These are phyloP conservation scores for Dolichallabes microphthalmus DNA, from an alignment of 2,113 vertebrate species.

Conservation along the genomic window DNA sequence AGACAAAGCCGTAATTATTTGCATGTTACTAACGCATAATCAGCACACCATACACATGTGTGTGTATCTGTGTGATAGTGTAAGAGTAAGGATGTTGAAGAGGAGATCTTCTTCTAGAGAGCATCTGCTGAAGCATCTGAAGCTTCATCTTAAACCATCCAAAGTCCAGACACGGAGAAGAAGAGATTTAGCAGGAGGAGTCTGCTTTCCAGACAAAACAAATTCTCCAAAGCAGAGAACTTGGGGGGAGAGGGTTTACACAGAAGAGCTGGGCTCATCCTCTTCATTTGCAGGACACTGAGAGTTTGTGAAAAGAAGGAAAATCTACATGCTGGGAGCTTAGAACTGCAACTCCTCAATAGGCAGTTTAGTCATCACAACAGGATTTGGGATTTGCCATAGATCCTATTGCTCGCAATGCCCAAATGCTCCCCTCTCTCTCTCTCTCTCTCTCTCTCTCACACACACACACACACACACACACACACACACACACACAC, in stretches of 20 bases:
- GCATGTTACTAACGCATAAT: slow-evolving; percentile 27
- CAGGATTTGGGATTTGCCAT: slow-evolving; percentile 52
- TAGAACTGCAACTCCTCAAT: slow-evolving; percentile 63
- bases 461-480: not conserved
- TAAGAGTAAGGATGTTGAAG: slow-evolving; percentile 20
- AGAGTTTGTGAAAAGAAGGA: slow-evolving; percentile 69
- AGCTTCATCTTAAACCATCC: slow-evolving; percentile 36
- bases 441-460: slow-evolving; percentile 8
- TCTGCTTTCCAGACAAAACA: slow-evolving; percentile 65
- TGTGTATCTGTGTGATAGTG: not conserved
- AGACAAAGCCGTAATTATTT: slow-evolving; percentile 64
- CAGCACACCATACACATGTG: slow-evolving; percentile 1
- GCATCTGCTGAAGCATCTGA: slow-evolving; percentile 44
- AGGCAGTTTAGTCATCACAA: slow-evolving; percentile 60
- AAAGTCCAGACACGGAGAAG: slow-evolving; percentile 32
- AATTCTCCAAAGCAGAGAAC: slow-evolving; percentile 52
- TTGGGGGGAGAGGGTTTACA: slow-evolving; percentile 57
- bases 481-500: too few species aligned
- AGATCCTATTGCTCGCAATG: slow-evolving; percentile 35
- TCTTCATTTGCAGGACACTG: slow-evolving; percentile 67
- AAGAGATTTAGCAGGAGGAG: slow-evolving; percentile 43
- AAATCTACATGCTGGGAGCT: slow-evolving; percentile 69
- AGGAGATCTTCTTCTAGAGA: slow-evolving; percentile 28
- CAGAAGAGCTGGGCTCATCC: slow-evolving; percentile 67
- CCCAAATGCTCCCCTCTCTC: slow-evolving; percentile 5